Base-by-base conservation (phyloP, 2,113 vertebrate genomes). In the Oreochromis aureus region DNA sequence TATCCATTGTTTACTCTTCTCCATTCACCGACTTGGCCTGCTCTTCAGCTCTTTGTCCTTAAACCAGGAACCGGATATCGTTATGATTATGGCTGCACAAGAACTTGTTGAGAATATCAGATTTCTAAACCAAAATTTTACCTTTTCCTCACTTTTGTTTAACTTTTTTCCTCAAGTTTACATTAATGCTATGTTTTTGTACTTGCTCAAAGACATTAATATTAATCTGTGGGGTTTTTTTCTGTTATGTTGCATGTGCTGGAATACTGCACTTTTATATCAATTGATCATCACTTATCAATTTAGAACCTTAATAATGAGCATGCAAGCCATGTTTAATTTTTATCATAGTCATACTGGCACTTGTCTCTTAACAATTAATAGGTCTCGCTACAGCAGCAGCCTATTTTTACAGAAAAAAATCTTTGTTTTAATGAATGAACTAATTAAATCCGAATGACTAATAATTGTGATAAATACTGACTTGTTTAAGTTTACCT, bases 1-100 rank as follows among this genome's bases (percentile, higher is more conserved):
- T 84, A 85, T 82, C 90, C 87, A 93, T 95, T 96, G 93, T 96
- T 96, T 95, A 94, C 95, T 91, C 84, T 90, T 93, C 89, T 86
- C 80, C 86, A 83, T 90, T 92, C 81, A 71, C 85, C 44, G 66
- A 56, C 80, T 73, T 27, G 85, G 91, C 90, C 86, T 63, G 71
- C 86, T 93, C 84, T 92, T 18, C 56, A 94, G 91, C 83, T 90
- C 69, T 13, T 15, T 54, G 84, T 91, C 88, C 86, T 82, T 63
- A 34, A 56, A 36, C 16, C 56, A 13, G 27, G 71, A 82, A 81
- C 46, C 44, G 51, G 80, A 30, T 19, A 6, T 27, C 32, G 41
- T 71, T 76, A 19, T 54, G 2, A 86, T 61, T 73, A 5, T 56
- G 63, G 36, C 6, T 32, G 61, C 5, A 80, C 41, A 10, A 32